Base-by-base conservation (phyloP, 2,888 invertebrate genomes). In the Rhyacophila evoluta region DNA sequence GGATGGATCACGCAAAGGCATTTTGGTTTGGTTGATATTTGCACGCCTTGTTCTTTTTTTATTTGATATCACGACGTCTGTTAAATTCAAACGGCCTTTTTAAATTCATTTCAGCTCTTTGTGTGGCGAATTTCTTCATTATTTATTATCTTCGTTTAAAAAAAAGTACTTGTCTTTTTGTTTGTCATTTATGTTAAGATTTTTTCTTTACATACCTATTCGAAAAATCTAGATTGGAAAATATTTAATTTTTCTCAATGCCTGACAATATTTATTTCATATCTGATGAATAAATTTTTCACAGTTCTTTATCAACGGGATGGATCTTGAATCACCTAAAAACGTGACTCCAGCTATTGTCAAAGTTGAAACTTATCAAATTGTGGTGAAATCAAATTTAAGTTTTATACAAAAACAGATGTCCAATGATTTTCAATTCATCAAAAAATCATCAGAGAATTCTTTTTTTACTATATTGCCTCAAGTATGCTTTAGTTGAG, bases 31-130 rank as follows among this genome's bases (percentile, higher is more conserved):
- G 55, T 55, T 55, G 10, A 25, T 55, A 55, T 55, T 55, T 55
- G 55, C 55, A 55, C 55, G 55, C 55, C 55, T 19, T 55, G 25
- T 55, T 55, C 55, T 19, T 55, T 55, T 55, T 41, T 55, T 55
- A 55, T 55, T 55, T 55, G 55, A 55, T 55, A 55, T 55, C 55
- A 55, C 19, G 55, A 55, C 55, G 55, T 55, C 55, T 55, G 55
- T 19, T 55, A 55, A 55, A 55, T 55, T 55, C 25, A 55, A 55
- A 55, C 55, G 19, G 8, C 55, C 55, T 8, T 55, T 55, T 55
- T 15, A 55, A 55, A 19, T 55, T 55, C 55, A 55, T 55, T 55
- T 55, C 1, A 55, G 25, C 25, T 19, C 55, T 55, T 55, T 55
- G 25, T 19, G 19, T 0, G 29, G 29, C 0, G 25, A 55, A 55